phyloP scores from a whole-genome alignment of 2,888 invertebrate genomes.

The Hirtodrosophila alboralis region DNA sequence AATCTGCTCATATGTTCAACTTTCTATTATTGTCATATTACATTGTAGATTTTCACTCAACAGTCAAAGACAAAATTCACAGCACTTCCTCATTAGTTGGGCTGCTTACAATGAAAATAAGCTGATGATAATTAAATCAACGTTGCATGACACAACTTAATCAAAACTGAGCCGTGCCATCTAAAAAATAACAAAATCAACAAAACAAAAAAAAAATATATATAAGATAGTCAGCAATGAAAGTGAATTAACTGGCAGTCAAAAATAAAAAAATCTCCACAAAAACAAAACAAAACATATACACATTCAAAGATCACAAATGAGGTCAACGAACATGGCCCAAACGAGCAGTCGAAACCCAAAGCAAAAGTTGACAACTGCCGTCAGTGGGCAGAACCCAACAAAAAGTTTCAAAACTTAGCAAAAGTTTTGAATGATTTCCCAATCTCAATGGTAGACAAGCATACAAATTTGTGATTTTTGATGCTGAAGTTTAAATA shows the following conservation, averaged over 20 bases:
- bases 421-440: slow-evolving; percentile 58
- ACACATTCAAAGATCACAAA: slow-evolving; percentile 27
- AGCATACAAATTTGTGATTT: background rate
- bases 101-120: slow-evolving; percentile 57
- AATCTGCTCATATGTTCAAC: slow-evolving; percentile 30
- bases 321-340: slow-evolving; percentile 70
- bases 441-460: slow-evolving; percentile 43
- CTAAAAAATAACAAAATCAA: slow-evolving; percentile 16
- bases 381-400: slow-evolving; percentile 66
- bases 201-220: slow-evolving; percentile 2
- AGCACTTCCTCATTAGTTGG: slow-evolving; percentile 69
- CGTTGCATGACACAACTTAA: slow-evolving; percentile 79
- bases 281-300: slow-evolving; percentile 23
- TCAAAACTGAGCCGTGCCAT: slow-evolving; percentile 69
- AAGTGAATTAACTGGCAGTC: slow-evolving; percentile 69
- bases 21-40: slow-evolving; percentile 56
- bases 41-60: slow-evolving; percentile 45
- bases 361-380: slow-evolving; percentile 60
- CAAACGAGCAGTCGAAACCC: slow-evolving; percentile 31
- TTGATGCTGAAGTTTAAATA: slow-evolving; percentile 1
- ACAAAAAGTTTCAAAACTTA: slow-evolving; percentile 33
- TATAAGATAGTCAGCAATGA: slow-evolving; percentile 47
- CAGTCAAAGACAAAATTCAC: slow-evolving; percentile 32
- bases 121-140: slow-evolving; percentile 72
- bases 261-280: slow-evolving; percentile 38